Conservation (phyloP, 2,797 vertebrate genomes). For the Lacerta agilis region DNA sequence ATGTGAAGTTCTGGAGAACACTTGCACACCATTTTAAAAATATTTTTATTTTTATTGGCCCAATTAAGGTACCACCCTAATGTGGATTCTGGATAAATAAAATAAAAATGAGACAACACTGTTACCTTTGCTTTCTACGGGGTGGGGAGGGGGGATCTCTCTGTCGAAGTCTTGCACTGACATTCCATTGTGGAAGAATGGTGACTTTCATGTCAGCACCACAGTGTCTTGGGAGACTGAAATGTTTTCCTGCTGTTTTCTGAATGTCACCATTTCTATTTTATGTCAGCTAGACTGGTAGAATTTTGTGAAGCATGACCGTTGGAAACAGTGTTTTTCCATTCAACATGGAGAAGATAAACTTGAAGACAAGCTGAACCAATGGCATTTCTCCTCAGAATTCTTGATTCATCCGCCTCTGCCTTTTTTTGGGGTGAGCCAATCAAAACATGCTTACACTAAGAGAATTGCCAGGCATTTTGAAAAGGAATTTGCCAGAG, state of each 20-base stretch:
- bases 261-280: background rate
- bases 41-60: too few species aligned
- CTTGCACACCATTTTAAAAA: too few species aligned
- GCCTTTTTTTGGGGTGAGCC: background rate
- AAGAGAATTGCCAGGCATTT: too few species aligned
- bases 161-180: background rate
- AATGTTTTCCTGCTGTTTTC: background rate
- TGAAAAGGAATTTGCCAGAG: background rate
- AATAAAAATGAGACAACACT: too few species aligned
- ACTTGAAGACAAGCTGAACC: background rate
- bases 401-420: background rate
- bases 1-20: too few species aligned
- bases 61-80: too few species aligned
- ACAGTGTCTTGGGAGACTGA: background rate
- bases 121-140: too few species aligned
- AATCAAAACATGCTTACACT: background rate
- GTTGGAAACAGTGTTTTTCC: background rate
- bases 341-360: background rate
- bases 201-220: background rate
- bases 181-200: background rate
- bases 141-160: too few species aligned
- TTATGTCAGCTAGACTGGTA: background rate
- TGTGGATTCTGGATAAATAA: too few species aligned
- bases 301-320: background rate
- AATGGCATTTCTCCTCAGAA: background rate